These are phyloP conservation scores for Gryon sp. DNA, from an alignment of 1,140 invertebrate species.

Conservation along the genomic window DNA sequence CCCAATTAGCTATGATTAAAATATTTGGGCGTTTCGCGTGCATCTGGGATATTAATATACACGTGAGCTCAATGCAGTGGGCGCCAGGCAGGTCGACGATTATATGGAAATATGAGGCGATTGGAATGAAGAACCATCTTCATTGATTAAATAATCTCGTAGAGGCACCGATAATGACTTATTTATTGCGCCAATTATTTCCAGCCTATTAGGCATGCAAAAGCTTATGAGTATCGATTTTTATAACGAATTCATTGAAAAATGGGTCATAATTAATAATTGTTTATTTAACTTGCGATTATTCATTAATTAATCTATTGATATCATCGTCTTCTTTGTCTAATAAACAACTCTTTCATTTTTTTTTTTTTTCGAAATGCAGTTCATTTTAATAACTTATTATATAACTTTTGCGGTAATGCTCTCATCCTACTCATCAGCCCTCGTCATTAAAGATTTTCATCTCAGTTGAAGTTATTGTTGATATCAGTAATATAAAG, in stretches of 20 bases:
- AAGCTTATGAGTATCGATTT: conserved; percentile 56
- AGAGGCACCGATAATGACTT: conserved; percentile 76
- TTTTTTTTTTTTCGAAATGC: no score
- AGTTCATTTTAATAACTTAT: no score
- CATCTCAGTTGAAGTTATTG: no score
- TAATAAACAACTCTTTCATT: no score
- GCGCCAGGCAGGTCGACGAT: conserved; percentile 69
- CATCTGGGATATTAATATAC: conserved; percentile 79
- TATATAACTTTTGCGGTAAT: no score
- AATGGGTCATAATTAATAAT: conserved; percentile 63
- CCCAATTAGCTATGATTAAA: conserved; percentile 80
- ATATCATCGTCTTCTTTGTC: no score
- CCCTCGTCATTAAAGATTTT: no score
- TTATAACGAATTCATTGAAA: conserved; percentile 63
- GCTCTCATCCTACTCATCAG: no score
- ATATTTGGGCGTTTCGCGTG: conserved; percentile 79
- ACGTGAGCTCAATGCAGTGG: conserved; percentile 65
- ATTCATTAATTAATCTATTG: conserved; percentile 52
- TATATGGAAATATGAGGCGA: conserved; percentile 75
- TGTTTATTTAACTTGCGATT: conserved; percentile 60
- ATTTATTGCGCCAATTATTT: conserved; percentile 79
- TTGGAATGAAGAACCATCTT: conserved; percentile 74
- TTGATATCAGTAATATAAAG: no score
- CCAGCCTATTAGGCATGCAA: conserved; percentile 72
- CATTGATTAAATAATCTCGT: conserved; percentile 77